phyloP scores from a whole-genome alignment of 2,797 vertebrate genomes.

The Crenichthys baileyi region DNA sequence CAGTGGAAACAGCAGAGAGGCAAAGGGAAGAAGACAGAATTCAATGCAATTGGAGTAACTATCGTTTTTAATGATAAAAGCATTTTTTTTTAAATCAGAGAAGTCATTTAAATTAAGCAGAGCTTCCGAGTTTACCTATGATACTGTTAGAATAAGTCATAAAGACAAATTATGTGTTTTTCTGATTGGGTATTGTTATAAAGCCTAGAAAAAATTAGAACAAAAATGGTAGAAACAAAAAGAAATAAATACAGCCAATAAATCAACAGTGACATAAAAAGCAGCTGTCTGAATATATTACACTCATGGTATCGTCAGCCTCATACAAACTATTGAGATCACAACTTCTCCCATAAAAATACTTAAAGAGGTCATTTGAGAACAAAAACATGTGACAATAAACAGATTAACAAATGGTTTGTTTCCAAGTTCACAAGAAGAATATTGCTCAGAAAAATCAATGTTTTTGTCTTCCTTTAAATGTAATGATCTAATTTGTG shows the following conservation, averaged over 20 bases:
- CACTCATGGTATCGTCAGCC: not conserved
- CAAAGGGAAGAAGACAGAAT: slow-evolving; percentile 58
- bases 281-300: not conserved
- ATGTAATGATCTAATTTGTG: not conserved
- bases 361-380: not conserved
- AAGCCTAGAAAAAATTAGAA: not conserved
- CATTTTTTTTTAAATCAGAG: not conserved
- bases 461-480: not conserved
- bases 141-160: not conserved
- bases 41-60: slow-evolving; percentile 45
- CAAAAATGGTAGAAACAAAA: not conserved
- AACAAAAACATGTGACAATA: not conserved
- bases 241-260: too few relatives aligned
- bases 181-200: not conserved
- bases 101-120: slow-evolving; percentile 3
- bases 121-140: not conserved
- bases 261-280: not conserved
- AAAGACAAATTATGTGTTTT: not conserved
- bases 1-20: slow-evolving; percentile 50
- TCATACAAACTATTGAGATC: not conserved
- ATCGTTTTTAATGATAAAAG: slow-evolving; percentile 11
- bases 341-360: too few relatives aligned
- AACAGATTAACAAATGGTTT: not conserved
- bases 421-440: not conserved
- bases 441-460: not conserved